Conservation (phyloP, 2,888 invertebrate genomes). For the Branchellion lobata region DNA sequence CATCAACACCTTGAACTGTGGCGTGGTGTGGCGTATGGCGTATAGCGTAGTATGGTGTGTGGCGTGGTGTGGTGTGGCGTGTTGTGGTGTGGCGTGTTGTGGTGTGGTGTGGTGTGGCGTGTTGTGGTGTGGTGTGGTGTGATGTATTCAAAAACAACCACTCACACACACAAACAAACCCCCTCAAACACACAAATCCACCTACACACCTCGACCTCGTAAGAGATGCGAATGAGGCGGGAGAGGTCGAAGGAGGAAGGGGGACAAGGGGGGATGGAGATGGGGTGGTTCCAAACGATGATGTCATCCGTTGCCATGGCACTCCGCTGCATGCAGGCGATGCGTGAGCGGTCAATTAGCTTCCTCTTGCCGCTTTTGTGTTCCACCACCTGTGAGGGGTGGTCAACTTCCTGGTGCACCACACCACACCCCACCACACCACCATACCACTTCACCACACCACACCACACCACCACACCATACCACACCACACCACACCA, state of each 20-base stretch:
- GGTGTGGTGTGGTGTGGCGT: too few species aligned
- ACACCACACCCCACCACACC: too few species aligned
- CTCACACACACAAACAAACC: too few species aligned
- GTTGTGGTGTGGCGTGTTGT: neutral
- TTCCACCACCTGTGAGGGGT: conserved; percentile 44
- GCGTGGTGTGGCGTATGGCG: neutral
- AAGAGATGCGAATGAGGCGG: conserved; percentile 51
- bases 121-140: too few species aligned
- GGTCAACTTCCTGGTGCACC: neutral
- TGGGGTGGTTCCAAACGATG: conserved; percentile 51
- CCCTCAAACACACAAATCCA: too few species aligned
- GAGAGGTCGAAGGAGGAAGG: conserved; percentile 52
- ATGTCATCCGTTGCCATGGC: conserved; percentile 51
- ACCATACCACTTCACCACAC: too few species aligned
- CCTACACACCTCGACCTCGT: conserved; percentile 52
- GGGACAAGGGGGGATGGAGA: conserved; percentile 52
- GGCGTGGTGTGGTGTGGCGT: neutral
- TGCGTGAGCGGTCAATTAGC: conserved; percentile 47
- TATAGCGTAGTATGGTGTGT: neutral
- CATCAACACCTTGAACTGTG: neutral
- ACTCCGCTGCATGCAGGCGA: conserved; percentile 51
- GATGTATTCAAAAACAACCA: too few species aligned
- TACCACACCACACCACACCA: neutral
- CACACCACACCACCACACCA: neutral
- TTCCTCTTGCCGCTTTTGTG: conserved; percentile 52